These are phyloP conservation scores for Cheumatopsyche charites DNA, from an alignment of 1,140 invertebrate genomes.

Conservation along the genomic window DNA sequence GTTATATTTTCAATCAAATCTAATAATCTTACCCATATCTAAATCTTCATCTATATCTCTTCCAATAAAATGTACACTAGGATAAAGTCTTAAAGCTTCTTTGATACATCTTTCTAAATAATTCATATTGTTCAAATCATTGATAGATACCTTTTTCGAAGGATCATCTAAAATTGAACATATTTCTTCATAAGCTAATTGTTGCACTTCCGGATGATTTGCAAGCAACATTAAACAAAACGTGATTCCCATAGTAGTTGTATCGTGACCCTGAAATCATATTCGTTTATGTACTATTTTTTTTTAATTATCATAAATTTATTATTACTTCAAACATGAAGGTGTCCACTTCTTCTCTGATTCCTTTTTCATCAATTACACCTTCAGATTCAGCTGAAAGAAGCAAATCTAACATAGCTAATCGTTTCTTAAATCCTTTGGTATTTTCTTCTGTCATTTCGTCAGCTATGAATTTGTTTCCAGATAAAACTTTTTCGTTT, in stretches of 20 bases:
- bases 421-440: constrained; percentile 59
- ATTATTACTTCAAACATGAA: constrained; percentile 85
- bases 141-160: constrained; percentile 53
- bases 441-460: constrained; percentile 9
- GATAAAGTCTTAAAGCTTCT: constrained; percentile 66
- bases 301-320: no score
- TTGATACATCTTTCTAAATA: constrained; percentile 71
- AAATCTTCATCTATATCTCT: constrained; percentile 56
- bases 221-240: constrained; percentile 50
- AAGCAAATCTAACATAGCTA: constrained; percentile 83
- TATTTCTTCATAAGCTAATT: no score
- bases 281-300: no score
- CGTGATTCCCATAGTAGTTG: constrained; percentile 48
- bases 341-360: constrained; percentile 76
- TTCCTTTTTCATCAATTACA: constrained; percentile 61
- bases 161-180: no score
- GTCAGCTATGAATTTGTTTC: background rate
- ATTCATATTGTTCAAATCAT: constrained; percentile 63
- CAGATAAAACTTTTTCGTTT: background rate
- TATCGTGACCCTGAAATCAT: constrained; percentile 62
- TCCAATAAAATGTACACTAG: constrained; percentile 66
- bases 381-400: constrained; percentile 64
- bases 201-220: constrained; percentile 48
- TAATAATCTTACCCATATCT: constrained; percentile 51
- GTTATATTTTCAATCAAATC: background rate